Evolutionary conservation across 2,888 invertebrate genomes (phyloP).

Genomic region (Brassicogethes aeneus): DNA sequence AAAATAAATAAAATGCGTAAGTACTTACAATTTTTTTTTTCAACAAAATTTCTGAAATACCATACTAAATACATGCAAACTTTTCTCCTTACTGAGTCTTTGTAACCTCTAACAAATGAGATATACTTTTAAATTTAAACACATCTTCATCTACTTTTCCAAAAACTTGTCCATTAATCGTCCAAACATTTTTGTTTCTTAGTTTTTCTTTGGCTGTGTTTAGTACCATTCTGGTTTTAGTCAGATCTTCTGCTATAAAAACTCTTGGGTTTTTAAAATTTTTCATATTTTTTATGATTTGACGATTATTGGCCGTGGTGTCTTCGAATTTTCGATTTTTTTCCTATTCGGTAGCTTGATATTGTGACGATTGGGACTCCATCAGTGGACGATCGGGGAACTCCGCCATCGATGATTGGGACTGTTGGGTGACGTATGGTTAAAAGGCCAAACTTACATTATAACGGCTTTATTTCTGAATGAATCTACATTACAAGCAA

Average conservation of each 20-base stretch:
- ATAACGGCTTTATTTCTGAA: too few species aligned
- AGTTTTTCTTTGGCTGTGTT: background rate
- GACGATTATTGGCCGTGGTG: background rate
- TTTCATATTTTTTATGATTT: background rate
- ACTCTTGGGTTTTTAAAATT: background rate
- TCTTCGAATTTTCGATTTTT: too few species aligned
- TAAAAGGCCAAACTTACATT: too few species aligned
- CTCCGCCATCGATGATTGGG: too few species aligned
- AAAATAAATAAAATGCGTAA: background rate
- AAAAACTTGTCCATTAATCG: background rate
- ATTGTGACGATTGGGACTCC: too few species aligned
- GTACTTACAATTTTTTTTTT: background rate
- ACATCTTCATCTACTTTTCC: background rate
- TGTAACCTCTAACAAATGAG: background rate
- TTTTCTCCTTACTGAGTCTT: background rate
- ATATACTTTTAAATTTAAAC: background rate
- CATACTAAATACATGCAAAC: background rate
- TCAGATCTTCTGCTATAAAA: conserved; percentile 1
- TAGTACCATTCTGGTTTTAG: background rate
- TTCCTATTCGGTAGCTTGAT: too few species aligned
- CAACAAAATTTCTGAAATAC: background rate
- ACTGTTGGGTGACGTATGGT: too few species aligned
- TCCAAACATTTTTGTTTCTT: background rate
- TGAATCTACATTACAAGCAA: too few species aligned
- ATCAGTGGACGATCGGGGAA: too few species aligned